Base-by-base conservation (phyloP, 2,113 vertebrate genomes). In the Castor canadensis region DNA sequence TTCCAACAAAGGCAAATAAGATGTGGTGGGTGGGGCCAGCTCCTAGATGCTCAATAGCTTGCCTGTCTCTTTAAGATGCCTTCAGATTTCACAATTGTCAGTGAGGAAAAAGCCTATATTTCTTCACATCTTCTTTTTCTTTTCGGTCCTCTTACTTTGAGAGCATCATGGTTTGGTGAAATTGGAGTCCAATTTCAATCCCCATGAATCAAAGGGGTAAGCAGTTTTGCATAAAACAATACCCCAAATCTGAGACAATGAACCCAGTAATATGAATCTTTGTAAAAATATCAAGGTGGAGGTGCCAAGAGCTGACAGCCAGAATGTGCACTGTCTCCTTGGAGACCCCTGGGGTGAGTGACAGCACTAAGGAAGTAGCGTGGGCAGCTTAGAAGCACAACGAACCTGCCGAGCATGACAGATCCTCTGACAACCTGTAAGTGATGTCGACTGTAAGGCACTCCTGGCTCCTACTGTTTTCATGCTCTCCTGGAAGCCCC, bases 251-350 rank as follows among this genome's bases (percentile, higher is more conserved):
- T 66, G 20, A 91, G 69, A 10, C 30, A 89, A 89, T 91, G 45
- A 97, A 87, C 20, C 28, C 30, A 69, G 40, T 28, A 79, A 62
- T 86, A 16, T 62, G 91, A 91, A 95, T 87, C 69, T 87, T 93
- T 81, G 71, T 86, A 62, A 83, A 91, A 95, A 73, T 84, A 84
- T 90, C 71, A 86, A 93, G 40, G 64, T 90, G 40, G 30, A 95
- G 43, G 28, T 96, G 56, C 45, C 71, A 90, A 90, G 84, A 95
- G 26, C 66, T 94, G 87, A 92, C 67, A 94, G 45, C 40, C 77
- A 95, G 64, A 95, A 86, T 82, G 47, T 92, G 66, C 45, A 71
- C 87, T 38, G 38, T 95, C 84, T 97, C 94, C 94, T 91, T 96
- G 72, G 95, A 96, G 94, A 96, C 60, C 52, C 32, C 66, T 40